Base-by-base conservation (phyloP, 2,888 invertebrate genomes). In the Pyrochroa serraticornis region DNA sequence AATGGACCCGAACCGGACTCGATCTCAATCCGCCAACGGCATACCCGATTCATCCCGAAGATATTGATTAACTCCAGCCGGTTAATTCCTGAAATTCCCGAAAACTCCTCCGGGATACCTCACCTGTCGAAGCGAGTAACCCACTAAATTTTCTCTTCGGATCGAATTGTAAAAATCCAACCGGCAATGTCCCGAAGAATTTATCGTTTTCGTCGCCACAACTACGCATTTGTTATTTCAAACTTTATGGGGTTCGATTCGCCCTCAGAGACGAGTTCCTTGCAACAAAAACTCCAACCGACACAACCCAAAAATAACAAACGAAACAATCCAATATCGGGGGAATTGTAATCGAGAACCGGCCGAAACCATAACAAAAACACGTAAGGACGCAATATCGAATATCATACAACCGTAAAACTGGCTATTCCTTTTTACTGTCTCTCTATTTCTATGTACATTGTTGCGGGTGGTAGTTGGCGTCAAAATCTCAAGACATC, bases 381-480 rank as follows among this genome's bases (percentile, higher is more conserved):
- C 60, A 64, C 62, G 62, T 60, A 63, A 64, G 64, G 60, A 64
- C 60, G 60, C 60, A 65, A 66, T 66, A 66, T 66, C 66, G 63
- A 66, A 66, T 65, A 66, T 66, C 64, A 63, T 64, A 63, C 63
- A 60, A 63, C 62, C 50, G 59, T 66, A 66, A 66, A 65, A 58
- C 59, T 63, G 45, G 64, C 63, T 58, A 62, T 66, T 66, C 56
- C 58, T 61, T 66, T 64, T 63, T 64, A 66, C 58, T 66, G 58
- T 58, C 56, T 45, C 48, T 43, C n/a, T n/a, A n/a, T n/a, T n/a
- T n/a, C n/a, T n/a, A n/a, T n/a, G n/a, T 58, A 58, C 58, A 58
- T 48, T 58, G 52, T 58, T 47, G 32, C 12, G 32, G 43, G 43
- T n/a, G 7, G 43, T 43, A 31, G 22, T 22, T 22, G 36, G 52